Evolutionary conservation across 2,888 invertebrate species (phyloP).

Genomic region (Brassicogethes aeneus): DNA sequence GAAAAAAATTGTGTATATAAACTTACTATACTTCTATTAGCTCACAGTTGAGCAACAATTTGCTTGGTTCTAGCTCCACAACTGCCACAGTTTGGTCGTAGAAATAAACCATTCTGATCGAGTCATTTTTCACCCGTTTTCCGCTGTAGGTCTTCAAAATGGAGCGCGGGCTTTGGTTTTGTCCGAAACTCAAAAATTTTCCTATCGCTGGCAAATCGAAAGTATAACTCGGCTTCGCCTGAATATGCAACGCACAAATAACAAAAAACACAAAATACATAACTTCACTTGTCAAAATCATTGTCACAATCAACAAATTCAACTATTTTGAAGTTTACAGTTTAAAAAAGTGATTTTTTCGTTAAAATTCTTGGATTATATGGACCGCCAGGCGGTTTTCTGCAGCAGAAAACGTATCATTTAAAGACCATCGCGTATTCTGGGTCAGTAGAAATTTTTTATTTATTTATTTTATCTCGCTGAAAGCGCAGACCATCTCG

Average conservation of each 20-base stretch:
- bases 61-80: slow-evolving; percentile 64
- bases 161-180: slow-evolving; percentile 12
- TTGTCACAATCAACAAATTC: slow-evolving; percentile 3
- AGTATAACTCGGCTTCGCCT: slow-evolving; percentile 31
- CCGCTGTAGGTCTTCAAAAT: slow-evolving; percentile 48
- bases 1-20: no score
- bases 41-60: slow-evolving; percentile 66
- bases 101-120: slow-evolving; percentile 66
- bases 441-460: no score
- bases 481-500: no score
- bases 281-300: slow-evolving; percentile 20
- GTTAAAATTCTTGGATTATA: no score
- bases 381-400: no score
- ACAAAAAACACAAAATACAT: slow-evolving; percentile 24
- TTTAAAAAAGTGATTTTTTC: no score
- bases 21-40: slow-evolving; percentile 85
- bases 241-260: slow-evolving; percentile 25
- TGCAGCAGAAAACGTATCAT: no score
- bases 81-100: slow-evolving; percentile 78
- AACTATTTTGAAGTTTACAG: not conserved
- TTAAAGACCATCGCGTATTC: no score
- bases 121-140: slow-evolving; percentile 53
- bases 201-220: slow-evolving; percentile 29
- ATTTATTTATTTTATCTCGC: no score
- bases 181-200: slow-evolving; percentile 20